Percentiles rank a stretch among this genome's conserved stretches.
These are phyloP conservation scores for Lottia scabra DNA, from an alignment of 2,888 invertebrate species.

Conservation along the genomic window DNA sequence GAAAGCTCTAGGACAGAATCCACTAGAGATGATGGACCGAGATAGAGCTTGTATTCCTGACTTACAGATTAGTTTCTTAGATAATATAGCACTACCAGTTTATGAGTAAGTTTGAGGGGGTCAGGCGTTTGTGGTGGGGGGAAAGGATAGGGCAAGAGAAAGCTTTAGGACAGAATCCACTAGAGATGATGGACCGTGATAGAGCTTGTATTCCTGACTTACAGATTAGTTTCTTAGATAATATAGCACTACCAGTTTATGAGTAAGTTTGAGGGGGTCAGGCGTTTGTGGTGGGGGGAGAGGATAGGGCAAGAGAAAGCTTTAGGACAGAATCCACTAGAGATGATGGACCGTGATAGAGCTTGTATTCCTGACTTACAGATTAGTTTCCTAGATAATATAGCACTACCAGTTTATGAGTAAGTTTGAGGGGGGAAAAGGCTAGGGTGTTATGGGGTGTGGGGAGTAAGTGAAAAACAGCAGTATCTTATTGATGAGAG, in stretches of 20 bases:
- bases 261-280: background rate
- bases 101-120: constrained; percentile 70
- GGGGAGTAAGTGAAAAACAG: too few relatives aligned
- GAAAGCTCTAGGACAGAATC: constrained; percentile 78
- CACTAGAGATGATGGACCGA: constrained; percentile 83
- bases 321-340: constrained; percentile 79
- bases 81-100: constrained; percentile 73
- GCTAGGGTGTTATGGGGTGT: too few relatives aligned
- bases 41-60: constrained; percentile 85
- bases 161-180: constrained; percentile 80
- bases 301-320: constrained; percentile 58
- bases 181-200: constrained; percentile 85
- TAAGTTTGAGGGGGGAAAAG: too few relatives aligned
- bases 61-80: constrained; percentile 82
- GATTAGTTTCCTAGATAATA: constrained; percentile 75
- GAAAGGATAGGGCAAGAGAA: too few relatives aligned
- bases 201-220: constrained; percentile 85
- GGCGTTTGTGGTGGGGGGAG: constrained; percentile 66
- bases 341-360: constrained; percentile 85
- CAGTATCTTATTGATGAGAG: background rate
- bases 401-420: background rate
- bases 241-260: background rate
- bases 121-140: constrained; percentile 71
- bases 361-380: constrained; percentile 86
- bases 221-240: constrained; percentile 78